Percentiles rank a stretch among this genome's conserved stretches.
Evolutionary conservation across 2,113 vertebrate genomes (phyloP).

Genomic region (Spilogale gracilis): DNA sequence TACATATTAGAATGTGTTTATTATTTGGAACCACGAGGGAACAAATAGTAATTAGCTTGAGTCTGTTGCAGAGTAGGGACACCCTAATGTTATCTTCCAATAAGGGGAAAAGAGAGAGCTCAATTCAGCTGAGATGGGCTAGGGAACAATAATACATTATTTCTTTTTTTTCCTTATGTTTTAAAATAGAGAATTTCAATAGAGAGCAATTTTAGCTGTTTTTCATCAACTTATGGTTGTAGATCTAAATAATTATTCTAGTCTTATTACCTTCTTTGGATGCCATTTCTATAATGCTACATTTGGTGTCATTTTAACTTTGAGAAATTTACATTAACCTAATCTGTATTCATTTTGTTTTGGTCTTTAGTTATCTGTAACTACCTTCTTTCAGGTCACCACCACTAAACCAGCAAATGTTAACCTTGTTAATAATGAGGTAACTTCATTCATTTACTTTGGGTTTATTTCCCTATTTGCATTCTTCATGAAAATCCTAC

Average conservation of each 20-base stretch:
- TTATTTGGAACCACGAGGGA: background rate
- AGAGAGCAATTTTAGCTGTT: background rate
- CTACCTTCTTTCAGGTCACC: background rate
- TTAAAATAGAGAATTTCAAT: background rate
- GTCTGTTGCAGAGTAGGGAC: background rate
- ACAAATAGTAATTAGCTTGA: background rate
- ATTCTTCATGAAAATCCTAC: background rate
- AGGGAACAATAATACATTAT: background rate
- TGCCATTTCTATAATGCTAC: background rate
- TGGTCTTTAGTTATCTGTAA: background rate
- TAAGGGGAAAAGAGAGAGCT: background rate
- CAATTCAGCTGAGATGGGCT: background rate
- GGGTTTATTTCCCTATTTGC: background rate
- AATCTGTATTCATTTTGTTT: background rate
- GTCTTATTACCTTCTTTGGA: background rate
- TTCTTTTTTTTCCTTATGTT: background rate
- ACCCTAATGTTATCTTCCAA: background rate
- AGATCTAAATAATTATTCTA: background rate
- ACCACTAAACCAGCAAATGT: background rate
- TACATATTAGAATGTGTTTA: background rate
- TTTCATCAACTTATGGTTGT: background rate
- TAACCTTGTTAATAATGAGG: background rate
- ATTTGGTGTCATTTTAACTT: slow-evolving; percentile 6
- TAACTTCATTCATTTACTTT: background rate
- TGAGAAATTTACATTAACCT: background rate